Percentiles rank a stretch among this genome's conserved stretches.
Conservation (phyloP, 2,888 invertebrate species). For the Cerastis rubricosa region DNA sequence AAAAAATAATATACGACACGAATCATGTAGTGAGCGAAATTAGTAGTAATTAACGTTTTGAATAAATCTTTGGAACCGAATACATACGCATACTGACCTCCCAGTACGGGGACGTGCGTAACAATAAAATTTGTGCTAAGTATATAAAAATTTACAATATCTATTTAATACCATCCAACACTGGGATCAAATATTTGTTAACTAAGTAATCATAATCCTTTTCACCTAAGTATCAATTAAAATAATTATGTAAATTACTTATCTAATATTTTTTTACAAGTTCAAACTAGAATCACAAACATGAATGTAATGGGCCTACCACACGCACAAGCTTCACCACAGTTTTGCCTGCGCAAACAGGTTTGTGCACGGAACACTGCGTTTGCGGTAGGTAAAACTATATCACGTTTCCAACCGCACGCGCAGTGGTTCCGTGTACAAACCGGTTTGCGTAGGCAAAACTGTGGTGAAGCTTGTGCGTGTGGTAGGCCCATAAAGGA, state of each 20-base stretch:
- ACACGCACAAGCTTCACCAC: no score
- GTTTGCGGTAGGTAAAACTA: no score
- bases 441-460: no score
- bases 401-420: no score
- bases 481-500: no score
- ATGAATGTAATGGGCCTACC: constrained; percentile 19
- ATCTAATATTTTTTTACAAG: constrained; percentile 36
- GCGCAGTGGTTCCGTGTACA: no score
- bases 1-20: constrained; percentile 55
- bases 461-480: no score
- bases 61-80: constrained; percentile 69
- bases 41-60: constrained; percentile 53
- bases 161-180: constrained; percentile 60
- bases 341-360: no score
- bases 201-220: constrained; percentile 46
- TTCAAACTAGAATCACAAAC: constrained; percentile 22
- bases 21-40: constrained; percentile 44
- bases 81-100: constrained; percentile 45
- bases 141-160: constrained; percentile 58
- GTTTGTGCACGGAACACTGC: no score
- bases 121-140: constrained; percentile 63
- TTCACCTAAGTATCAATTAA: constrained; percentile 38
- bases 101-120: constrained; percentile 26
- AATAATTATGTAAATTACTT: constrained; percentile 23
- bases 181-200: constrained; percentile 54